phyloP scores from a whole-genome alignment of 1,140 invertebrate genomes.

The Batillaria attramentaria region DNA sequence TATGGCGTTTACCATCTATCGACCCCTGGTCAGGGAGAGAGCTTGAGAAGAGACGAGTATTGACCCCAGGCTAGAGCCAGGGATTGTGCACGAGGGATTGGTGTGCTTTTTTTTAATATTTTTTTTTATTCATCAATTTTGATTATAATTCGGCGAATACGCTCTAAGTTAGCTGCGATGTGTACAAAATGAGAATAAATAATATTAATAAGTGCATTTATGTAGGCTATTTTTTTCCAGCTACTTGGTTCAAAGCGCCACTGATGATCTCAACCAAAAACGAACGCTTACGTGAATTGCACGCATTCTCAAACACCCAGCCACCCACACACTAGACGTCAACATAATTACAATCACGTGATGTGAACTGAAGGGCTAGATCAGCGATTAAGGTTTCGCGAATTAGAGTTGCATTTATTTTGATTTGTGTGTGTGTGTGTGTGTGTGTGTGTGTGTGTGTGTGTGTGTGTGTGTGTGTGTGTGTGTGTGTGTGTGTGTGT shows the following conservation, averaged over 20 bases:
- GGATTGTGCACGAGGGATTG: too few relatives aligned
- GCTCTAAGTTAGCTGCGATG: background rate
- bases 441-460: slow-evolving; percentile 1
- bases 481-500: slow-evolving; percentile 8
- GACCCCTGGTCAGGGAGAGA: background rate
- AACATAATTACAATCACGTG: too few relatives aligned
- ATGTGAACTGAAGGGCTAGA: too few relatives aligned
- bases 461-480: slow-evolving; percentile 1
- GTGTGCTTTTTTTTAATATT: background rate
- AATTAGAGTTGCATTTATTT: background rate
- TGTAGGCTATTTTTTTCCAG: too few relatives aligned
- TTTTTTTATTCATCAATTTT: background rate
- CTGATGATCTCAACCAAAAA: too few relatives aligned
- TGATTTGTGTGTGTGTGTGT: background rate
- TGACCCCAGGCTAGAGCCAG: too few relatives aligned
- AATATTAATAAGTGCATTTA: background rate
- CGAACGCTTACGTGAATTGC: too few relatives aligned
- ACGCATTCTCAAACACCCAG: too few relatives aligned
- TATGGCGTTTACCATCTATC: background rate
- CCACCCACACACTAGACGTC: too few relatives aligned
- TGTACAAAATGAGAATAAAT: background rate
- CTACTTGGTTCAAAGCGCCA: too few relatives aligned
- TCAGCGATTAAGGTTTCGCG: background rate
- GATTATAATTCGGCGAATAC: too few relatives aligned
- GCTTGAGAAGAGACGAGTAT: too few relatives aligned